Evolutionary conservation across 2,888 invertebrate species (phyloP), one percentile per base, ranked within the genome.

Genomic region (Loripinus fragilis): DNA sequence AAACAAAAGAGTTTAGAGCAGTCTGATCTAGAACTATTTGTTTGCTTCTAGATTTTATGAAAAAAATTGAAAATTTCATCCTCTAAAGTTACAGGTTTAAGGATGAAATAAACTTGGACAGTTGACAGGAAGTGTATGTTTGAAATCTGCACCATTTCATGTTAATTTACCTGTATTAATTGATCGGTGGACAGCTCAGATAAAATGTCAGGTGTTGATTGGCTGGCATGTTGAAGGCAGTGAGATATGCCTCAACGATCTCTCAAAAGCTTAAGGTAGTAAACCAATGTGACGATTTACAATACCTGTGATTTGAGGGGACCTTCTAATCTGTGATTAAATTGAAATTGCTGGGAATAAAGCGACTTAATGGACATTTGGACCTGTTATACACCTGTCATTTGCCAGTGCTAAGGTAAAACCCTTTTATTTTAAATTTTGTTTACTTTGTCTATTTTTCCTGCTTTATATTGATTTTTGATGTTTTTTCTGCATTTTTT

Each of bases 121-220:
- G 2, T 10, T 60, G 60, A 60, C 60, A 33, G 60, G 60, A 60
- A 60, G 60, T 60, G 17, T 33, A 60, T 33, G 33, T 60, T 55
- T 17, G 23, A 60, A 60, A 60, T 20, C 33, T 60, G 28, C 60
- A 60, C 17, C 3, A 17, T 60, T 60, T 60, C 7, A 33, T 33
- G 60, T 33, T 60, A 60, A 60, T 60, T 60, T 60, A 60, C 33
- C 60, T 33, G 33, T 60, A 28, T 60, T 60, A 60, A 60, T 60
- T 60, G 60, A 60, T 60, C 60, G 10, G 17, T 23, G 33, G 60
- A 60, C 60, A 60, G 60, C 60, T 60, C 60, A 60, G 60, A 33
- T 60, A 60, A 60, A 60, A 33, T 33, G 28, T 33, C 60, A 33
- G 17, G 15, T 60, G 30, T 20, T 60, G 60, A 60, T 60, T 60